Base-by-base conservation (phyloP, 2,113 vertebrate genomes). In the Acanthisitta chloris region DNA sequence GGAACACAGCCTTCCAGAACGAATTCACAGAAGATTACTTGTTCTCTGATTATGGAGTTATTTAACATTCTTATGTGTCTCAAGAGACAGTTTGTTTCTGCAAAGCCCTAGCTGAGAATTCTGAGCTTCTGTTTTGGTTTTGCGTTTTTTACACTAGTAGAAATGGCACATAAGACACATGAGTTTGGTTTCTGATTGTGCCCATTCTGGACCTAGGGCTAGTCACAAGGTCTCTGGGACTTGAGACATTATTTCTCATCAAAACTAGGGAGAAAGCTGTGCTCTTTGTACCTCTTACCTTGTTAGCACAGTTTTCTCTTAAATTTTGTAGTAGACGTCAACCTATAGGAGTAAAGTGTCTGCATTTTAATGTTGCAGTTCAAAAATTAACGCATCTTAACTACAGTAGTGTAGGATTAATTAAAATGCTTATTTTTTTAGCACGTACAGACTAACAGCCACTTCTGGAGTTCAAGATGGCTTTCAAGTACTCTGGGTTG, bases 311-410 rank as follows among this genome's bases (percentile, higher is more conserved):
- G 16, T 66, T 76, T 49, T 40, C 46, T 71, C 29, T 83, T 61
- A 17, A 45, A 31, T 51, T 29, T 45, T 7, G 6, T 16, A 58
- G 28, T 33, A 20, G 7, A 9, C 33, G 34, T 76, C n/a, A 17
- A 25, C 64, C 49, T 0, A 0, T 9, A 19, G 28, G 34, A 74
- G 38, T 48, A 26, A 78, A 49, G 24, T 2, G 1, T 43, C 20
- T 33, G 31, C 4, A 3, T 43, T 69, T 21, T 26, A 48, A 43
- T 34, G 38, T 5, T 36, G 38, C 59, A 52, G 38, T 29, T 81
- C 17, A 45, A 24, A 78, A 78, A 36, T n/a, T 8, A 78, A n/a
- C 26, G 31, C 29, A 36, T 33, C 2, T 0, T 45, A 40, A 18
- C 21, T 26, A 43, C 14, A 40, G n/a, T 23, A 18, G 21, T 9